These are phyloP conservation scores for Apomyelois bistriatella DNA, from an alignment of 2,888 invertebrate species.

Conservation along the genomic window DNA sequence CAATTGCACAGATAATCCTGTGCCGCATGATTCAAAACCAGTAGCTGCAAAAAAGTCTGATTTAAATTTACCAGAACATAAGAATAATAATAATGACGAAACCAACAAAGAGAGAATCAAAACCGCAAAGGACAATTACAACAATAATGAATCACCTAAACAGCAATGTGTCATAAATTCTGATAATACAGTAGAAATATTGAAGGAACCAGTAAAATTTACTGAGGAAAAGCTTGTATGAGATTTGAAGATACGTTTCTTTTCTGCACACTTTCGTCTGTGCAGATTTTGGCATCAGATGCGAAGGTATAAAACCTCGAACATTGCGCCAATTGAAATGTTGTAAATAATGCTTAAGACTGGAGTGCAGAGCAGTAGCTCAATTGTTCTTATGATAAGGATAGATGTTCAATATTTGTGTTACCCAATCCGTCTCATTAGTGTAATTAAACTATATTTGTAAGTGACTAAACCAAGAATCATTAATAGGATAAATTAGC, in stretches of 20 bases:
- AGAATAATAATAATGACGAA: slow-evolving; percentile 57
- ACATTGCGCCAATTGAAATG: slow-evolving; percentile 53
- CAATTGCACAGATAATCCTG: slow-evolving; percentile 30
- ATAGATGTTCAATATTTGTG: slow-evolving; percentile 24
- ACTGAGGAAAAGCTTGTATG: slow-evolving; percentile 75
- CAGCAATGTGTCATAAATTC: slow-evolving; percentile 37
- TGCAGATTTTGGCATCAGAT: slow-evolving; percentile 42
- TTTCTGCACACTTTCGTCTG: slow-evolving; percentile 46
- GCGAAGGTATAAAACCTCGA: slow-evolving; percentile 31
- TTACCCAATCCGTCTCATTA: slow-evolving; percentile 45
- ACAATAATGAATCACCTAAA: slow-evolving; percentile 52
- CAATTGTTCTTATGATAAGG: slow-evolving; percentile 30
- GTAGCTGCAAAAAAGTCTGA: slow-evolving; percentile 52
- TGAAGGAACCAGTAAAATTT: slow-evolving; percentile 61
- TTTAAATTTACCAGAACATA: slow-evolving; percentile 38
- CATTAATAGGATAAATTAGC: background rate
- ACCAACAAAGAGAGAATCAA: slow-evolving; percentile 30
- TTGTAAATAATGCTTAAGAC: slow-evolving; percentile 54
- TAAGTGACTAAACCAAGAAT: slow-evolving; percentile 10
- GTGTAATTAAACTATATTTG: slow-evolving; percentile 27
- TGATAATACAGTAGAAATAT: slow-evolving; percentile 40
- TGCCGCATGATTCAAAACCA: slow-evolving; percentile 18
- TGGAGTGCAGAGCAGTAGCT: slow-evolving; percentile 33
- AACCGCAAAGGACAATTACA: slow-evolving; percentile 48
- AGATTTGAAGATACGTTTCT: slow-evolving; percentile 53